Percentiles rank a stretch among this genome's conserved stretches.
Conservation (phyloP, 37 sponge, comb jelly and placozoan genomes). For the Trichoplax adhaerens region DNA sequence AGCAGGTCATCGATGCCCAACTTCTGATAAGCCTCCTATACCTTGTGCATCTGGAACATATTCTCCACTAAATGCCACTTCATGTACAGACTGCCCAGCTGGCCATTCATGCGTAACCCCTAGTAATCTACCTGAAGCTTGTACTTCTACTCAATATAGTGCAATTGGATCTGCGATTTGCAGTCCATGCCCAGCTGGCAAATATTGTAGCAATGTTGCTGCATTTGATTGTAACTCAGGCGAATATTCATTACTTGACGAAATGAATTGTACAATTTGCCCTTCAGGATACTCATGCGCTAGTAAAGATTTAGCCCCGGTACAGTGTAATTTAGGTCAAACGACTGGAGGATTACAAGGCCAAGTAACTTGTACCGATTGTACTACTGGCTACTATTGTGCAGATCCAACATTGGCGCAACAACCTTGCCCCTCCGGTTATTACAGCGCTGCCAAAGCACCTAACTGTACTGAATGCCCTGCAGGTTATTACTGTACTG, state of each 20-base stretch:
- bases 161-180: background rate
- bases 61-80: background rate
- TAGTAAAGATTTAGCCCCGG: too few relatives aligned
- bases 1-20: too few relatives aligned
- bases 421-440: constrained; percentile 21
- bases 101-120: background rate
- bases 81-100: background rate
- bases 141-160: too few relatives aligned
- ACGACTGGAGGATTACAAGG: background rate
- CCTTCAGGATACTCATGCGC: too few relatives aligned
- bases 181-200: constrained; percentile 13
- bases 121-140: too few relatives aligned
- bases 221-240: too few relatives aligned
- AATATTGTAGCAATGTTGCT: constrained; percentile 12
- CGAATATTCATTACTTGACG: too few relatives aligned
- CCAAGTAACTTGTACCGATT: background rate
- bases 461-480: constrained; percentile 2
- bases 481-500: constrained; percentile 9
- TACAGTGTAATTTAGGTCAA: too few relatives aligned
- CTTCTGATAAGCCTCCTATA: too few relatives aligned
- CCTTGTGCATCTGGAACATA: background rate
- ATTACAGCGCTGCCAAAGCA: background rate
- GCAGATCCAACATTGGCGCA: constrained; percentile 1
- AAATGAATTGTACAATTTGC: too few relatives aligned
- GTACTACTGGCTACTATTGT: too few relatives aligned